Conservation (phyloP, 2,113 vertebrate species). For the Entelurus aequoreus region DNA sequence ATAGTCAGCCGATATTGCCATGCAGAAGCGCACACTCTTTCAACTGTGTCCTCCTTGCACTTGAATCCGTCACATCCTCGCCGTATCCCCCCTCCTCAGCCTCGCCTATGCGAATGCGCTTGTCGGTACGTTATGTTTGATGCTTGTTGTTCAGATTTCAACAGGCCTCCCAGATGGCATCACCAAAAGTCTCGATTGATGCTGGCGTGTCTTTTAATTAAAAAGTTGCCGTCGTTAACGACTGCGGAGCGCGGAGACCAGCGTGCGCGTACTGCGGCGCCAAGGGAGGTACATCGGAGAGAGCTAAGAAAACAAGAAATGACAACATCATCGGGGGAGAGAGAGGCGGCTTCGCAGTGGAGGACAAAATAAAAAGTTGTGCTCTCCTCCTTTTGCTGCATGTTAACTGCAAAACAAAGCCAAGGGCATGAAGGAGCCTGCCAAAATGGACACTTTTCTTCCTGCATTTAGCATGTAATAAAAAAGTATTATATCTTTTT, state of each 20-base stretch:
- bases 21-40: conserved; percentile 2
- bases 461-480: conserved; percentile 51
- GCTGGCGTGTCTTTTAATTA: conserved; percentile 71
- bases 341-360: conserved; percentile 36
- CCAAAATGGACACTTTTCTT: conserved; percentile 47
- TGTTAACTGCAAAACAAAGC: conserved; percentile 61
- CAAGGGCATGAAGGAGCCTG: conserved; percentile 42
- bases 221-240: conserved; percentile 64
- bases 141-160: conserved; percentile 61
- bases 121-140: conserved; percentile 53
- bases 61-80: conserved; percentile 31
- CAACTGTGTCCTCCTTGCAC: conserved; percentile 19
- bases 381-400: conserved; percentile 38
- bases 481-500: conserved; percentile 47
- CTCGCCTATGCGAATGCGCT: conserved; percentile 27
- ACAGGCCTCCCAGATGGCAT: conserved; percentile 69
- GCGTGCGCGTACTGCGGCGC: conserved; percentile 11
- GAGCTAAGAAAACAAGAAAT: conserved; percentile 25
- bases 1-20: conserved; percentile 7
- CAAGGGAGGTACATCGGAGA: conserved; percentile 31
- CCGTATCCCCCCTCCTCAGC: conserved; percentile 14
- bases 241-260: conserved; percentile 31
- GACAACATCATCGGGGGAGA: conserved; percentile 39
- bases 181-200: conserved; percentile 72
- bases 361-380: conserved; percentile 59